Base-by-base conservation (phyloP, 2,888 invertebrate species). In the Cephus sareptanus region DNA sequence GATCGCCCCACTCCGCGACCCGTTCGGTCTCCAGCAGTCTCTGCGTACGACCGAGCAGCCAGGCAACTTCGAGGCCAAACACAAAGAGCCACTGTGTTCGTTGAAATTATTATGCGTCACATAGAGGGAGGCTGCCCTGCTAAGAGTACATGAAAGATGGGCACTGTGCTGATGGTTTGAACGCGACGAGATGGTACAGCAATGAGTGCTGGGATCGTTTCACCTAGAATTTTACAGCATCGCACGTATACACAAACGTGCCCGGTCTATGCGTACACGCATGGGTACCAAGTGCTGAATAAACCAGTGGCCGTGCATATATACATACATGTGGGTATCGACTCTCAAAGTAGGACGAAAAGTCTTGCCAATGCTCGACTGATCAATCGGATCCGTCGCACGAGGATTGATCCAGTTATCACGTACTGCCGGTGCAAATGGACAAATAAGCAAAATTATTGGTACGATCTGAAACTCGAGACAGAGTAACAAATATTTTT, bases 21-120 rank as follows among this genome's bases (percentile, higher is more conserved):
- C 56, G 23, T 56, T 56, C 9, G 56, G 56, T 56, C 56, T 56
- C 56, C 56, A 56, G 56, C 56, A 56, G 56, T 56, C 56, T 56
- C 56, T 56, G 56, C 23, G 56, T 56, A 56, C 23, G 56, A 9
- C 9, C 23, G 69, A 31, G 73, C 9, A 34, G 34, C 31, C 68
- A 23, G 68, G 73, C 40, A 77, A 35, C 56, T 56, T 71, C 71
- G 70, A 74, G 71, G 30, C 69, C 75, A 33, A 75, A 76, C 78
- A 78, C 78, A 78, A 78, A 78, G 78, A 78, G 70, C 78, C 70
- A 76, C 76, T 73, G 37, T 78, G 78, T 76, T 75, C 76, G 40
- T 75, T 78, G 75, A 76, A 75, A 75, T 78, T 78, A 78, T 75
- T 78, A 78, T 75, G 78, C 78, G 78, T 73, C 73, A 23, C 15